Base-by-base conservation (phyloP, 2,797 vertebrate species). In the Octomys mimax region DNA sequence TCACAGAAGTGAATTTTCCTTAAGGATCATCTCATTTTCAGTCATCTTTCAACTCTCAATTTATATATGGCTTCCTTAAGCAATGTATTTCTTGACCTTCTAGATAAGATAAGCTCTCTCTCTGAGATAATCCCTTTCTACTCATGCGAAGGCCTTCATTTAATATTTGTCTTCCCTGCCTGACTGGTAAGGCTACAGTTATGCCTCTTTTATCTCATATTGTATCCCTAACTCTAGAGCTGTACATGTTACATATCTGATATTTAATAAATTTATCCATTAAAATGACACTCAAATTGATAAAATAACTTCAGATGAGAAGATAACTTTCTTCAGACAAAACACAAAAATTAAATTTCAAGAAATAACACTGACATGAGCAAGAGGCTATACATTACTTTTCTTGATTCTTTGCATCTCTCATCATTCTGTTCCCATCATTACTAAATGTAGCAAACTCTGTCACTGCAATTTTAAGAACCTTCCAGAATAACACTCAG, bases 391-490 rank as follows among this genome's bases (percentile, higher is more conserved):
- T 2, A 82, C 26, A 24, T 62, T 39, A 5, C 4, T 81, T 89
- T 49, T 9, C 62, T 86, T 86, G 14, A 33, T 39, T 92, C 39
- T 68, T 79, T 42, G 36, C 26, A 88, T 70, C n/a, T 66, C 57
- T 96, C 54, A 95, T 96, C 92, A 92, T n/a, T 83, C 52, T 89
- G 33, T 91, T 92, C 87, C n/a, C 70, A 91, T n/a, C 24, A 83
- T 95, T 88, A 86, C 59, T 92, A 95, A 95, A 79, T 92, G 87
- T 87, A 87, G 87, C 75, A 92, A 18, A 87, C 79, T 92, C 75
- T 89, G 92, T 77, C 82, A 88, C 54, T 78, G 81, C 64, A 82
- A 83, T 87, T 94, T 59, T 12, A 87, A 93, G 66, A 61, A 90
- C 3, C n/a, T 94, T 91, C 62, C 49, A 94, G 80, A 94, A 89